Evolutionary conservation across 2,888 invertebrate species (phyloP).

Genomic region (Chrysina gloriosa): DNA sequence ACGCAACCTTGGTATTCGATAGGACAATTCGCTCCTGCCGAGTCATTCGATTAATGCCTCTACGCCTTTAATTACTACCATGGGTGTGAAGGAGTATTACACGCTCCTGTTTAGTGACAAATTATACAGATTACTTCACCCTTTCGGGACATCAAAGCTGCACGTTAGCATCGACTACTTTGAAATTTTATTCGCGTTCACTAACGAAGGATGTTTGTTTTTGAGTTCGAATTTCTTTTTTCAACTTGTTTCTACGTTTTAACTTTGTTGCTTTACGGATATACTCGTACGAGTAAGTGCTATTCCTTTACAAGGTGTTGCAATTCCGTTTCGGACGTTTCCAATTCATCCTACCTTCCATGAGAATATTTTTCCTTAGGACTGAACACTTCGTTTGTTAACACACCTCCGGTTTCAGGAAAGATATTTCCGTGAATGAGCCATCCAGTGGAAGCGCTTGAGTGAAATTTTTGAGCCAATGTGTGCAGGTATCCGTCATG

Average conservation of each 20-base stretch:
- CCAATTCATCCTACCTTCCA: too few relatives aligned
- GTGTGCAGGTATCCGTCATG: too few relatives aligned
- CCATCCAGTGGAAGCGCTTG: too few relatives aligned
- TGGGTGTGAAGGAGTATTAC: neutral
- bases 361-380: too few relatives aligned
- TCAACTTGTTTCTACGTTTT: neutral
- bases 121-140: constrained; percentile 19
- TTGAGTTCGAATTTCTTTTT: neutral
- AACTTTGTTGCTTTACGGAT: neutral
- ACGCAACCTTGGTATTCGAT: neutral
- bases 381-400: too few relatives aligned
- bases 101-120: neutral
- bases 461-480: too few relatives aligned
- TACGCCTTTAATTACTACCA: constrained; percentile 23
- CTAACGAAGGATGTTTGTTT: neutral
- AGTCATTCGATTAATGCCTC: neutral
- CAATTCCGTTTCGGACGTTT: too few relatives aligned
- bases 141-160: neutral
- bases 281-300: neutral
- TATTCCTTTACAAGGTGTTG: too few relatives aligned
- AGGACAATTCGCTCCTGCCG: constrained; percentile 6
- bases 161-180: neutral
- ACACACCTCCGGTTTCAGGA: too few relatives aligned
- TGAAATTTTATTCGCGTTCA: neutral
- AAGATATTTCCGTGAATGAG: too few relatives aligned